Evolutionary conservation across 2,797 vertebrate species (phyloP), one percentile per base, ranked within the genome.

Genomic region (Lepilemur septentrionalis): DNA sequence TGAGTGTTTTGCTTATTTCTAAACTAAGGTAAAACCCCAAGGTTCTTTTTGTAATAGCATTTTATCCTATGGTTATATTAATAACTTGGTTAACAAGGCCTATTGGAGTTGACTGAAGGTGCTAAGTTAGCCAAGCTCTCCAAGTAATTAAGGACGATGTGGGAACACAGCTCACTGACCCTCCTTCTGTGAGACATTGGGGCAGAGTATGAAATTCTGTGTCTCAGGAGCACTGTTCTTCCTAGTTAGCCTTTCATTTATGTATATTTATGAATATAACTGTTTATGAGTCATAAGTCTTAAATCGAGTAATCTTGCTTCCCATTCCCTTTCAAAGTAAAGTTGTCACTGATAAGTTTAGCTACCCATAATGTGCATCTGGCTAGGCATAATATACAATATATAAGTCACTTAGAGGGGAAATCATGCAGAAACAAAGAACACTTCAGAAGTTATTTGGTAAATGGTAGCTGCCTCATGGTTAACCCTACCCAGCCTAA

Each of bases 11-110:
- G 10, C 25, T 86, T 63, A 63, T 55, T 80, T 80, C 67, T 80
- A 90, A 96, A 96, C 92, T 93, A 89, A 86, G 63, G 7, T 86
- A 38, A 85, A 93, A 85, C 13, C 43, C 59, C 46, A 50, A 57
- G 13, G 63, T 93, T 69, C 25, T 91, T 93, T 80, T 43, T 86
- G 32, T 82, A 85, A 86, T 79, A 75, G 25, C 14, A 89, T 88
- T n/a, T 59, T 81, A 70, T 52, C 52, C 65, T 91, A 2, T 81
- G 76, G 35, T 80, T 89, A 61, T 59, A 72, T 90, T 80, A 90
- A 81, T 95, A 35, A 46, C 38, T 55, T 83, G n/a, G 15, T 94
- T 83, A 93, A 41, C 48, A 73, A 85, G 25, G 32, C 52, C 3
- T 4, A 5, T 67, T 92, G 30, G 18, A 76, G 35, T 46, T 94